A percentile compares a stretch with the other conserved stretches of the same genome.
Conservation (phyloP, 2,113 vertebrate species). For the Tenrec ecaudatus region DNA sequence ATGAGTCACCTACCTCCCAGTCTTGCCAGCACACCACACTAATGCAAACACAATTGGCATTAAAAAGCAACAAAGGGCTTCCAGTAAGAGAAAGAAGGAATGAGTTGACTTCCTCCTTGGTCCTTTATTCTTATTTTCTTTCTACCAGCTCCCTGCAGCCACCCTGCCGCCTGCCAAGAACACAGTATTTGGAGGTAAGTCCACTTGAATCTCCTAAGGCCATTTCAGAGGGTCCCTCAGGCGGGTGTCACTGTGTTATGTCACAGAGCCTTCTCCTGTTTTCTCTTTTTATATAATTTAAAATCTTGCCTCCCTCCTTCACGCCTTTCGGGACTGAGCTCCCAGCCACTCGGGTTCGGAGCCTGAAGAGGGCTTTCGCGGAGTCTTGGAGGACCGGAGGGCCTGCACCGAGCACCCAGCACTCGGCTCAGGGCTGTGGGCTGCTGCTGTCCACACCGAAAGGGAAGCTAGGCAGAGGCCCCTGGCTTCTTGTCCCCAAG, state of each 20-base stretch:
- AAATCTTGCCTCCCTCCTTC: background rate
- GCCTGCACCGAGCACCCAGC: background rate
- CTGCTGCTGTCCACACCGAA: background rate
- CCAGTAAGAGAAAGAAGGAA: background rate
- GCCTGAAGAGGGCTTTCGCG: background rate
- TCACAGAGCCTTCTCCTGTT: background rate
- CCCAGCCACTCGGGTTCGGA: background rate
- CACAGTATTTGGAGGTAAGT: background rate
- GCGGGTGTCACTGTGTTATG: background rate
- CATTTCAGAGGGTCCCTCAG: background rate
- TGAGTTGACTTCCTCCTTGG: background rate
- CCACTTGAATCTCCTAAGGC: background rate
- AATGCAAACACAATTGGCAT: background rate
- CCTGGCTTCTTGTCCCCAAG: too few relatives aligned
- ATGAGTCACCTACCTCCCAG: background rate
- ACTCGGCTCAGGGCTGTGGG: background rate
- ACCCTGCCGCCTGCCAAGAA: background rate
- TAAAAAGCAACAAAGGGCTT: background rate
- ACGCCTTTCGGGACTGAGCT: conserved; percentile 12
- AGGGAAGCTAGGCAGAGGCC: background rate
- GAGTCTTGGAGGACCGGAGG: background rate
- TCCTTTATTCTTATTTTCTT: conserved; percentile 1
- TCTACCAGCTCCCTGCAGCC: background rate
- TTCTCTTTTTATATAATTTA: conserved; percentile 28
- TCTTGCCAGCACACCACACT: background rate